Evolutionary conservation across 1,140 invertebrate genomes (phyloP).

Genomic region (Telenomus remus): DNA sequence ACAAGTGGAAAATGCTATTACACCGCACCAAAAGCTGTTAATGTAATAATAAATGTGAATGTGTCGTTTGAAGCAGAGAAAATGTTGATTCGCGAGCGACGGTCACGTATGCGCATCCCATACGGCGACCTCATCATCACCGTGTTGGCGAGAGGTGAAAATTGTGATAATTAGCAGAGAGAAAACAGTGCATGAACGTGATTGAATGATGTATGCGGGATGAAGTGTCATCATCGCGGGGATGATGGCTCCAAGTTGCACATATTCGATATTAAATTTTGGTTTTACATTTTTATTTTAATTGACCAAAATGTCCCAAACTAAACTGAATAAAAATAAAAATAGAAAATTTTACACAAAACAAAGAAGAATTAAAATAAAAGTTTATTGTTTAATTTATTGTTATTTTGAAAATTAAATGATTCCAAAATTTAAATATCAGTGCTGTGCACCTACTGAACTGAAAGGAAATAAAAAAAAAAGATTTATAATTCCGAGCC

Average conservation of each 20-base stretch:
- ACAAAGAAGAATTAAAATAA: too few relatives aligned
- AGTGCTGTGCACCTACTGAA: too few relatives aligned
- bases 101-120: background rate
- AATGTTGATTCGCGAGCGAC: background rate
- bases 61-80: background rate
- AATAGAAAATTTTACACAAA: too few relatives aligned
- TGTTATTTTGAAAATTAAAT: too few relatives aligned
- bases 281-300: background rate
- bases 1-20: slow-evolving; percentile 21
- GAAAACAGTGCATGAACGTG: slow-evolving; percentile 60
- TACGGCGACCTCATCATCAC: slow-evolving; percentile 19
- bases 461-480: too few relatives aligned
- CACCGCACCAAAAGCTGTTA: slow-evolving; percentile 19
- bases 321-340: too few relatives aligned
- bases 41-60: slow-evolving; percentile 21
- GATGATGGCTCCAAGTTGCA: too few relatives aligned
- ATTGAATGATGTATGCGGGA: slow-evolving; percentile 13
- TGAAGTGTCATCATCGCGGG: slow-evolving; percentile 20
- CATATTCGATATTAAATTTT: slow-evolving; percentile 16
- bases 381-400: too few relatives aligned
- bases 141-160: slow-evolving; percentile 62
- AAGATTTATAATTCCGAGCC: slow-evolving; percentile 36
- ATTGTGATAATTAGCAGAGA: slow-evolving; percentile 71
- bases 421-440: too few relatives aligned
- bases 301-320: too few relatives aligned